Evolutionary conservation across 2,113 vertebrate species (phyloP).

Genomic region (Pseudorhombus dupliciocellatus): DNA sequence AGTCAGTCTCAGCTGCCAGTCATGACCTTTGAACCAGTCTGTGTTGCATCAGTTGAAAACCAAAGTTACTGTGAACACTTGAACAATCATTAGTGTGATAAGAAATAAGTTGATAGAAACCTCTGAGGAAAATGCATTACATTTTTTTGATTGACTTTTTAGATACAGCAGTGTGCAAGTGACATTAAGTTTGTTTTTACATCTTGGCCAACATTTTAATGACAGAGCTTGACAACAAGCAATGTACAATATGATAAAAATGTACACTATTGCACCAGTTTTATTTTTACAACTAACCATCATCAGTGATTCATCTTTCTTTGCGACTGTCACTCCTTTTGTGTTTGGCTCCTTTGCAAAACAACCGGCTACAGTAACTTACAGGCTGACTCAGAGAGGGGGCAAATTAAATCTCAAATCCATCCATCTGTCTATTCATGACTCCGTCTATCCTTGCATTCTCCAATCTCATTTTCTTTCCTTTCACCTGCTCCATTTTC

Average conservation of each 20-base stretch:
- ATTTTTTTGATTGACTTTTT: too few species aligned
- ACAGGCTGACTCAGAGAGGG: conserved; percentile 44
- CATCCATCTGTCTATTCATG: conserved; percentile 50
- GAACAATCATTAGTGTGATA: too few species aligned
- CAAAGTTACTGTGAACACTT: too few species aligned
- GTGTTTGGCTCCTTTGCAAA: conserved; percentile 38
- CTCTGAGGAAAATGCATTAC: too few species aligned
- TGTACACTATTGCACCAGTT: conserved; percentile 4
- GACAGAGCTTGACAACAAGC: not conserved
- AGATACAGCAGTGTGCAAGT: not conserved
- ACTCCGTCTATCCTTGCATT: conserved; percentile 33
- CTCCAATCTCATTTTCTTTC: conserved; percentile 38
- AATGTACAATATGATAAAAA: not conserved
- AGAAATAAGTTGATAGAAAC: too few species aligned
- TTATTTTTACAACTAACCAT: conserved; percentile 21
- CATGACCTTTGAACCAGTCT: too few species aligned
- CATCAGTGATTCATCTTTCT: conserved; percentile 22
- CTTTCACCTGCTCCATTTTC: conserved; percentile 61
- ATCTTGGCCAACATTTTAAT: not conserved
- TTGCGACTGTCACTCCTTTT: conserved; percentile 38
- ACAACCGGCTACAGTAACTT: conserved; percentile 40
- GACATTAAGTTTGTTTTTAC: not conserved
- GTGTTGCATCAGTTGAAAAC: too few species aligned
- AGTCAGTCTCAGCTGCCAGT: too few species aligned
- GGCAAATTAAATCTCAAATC: conserved; percentile 54